Base-by-base conservation (phyloP, 2,113 vertebrate species). In the Scalopus aquaticus region DNA sequence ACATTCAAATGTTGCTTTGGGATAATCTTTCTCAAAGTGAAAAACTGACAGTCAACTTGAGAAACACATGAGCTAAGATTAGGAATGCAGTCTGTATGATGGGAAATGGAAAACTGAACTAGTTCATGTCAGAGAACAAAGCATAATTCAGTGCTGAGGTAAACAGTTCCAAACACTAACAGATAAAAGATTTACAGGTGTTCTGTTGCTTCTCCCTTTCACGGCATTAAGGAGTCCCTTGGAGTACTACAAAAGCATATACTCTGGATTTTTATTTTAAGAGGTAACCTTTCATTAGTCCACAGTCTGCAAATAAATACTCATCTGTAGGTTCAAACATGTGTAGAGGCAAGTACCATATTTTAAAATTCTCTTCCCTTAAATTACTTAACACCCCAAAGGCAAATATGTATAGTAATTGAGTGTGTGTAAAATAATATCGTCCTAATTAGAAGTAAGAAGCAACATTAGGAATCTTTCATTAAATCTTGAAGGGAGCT, bases 361-460 rank as follows among this genome's bases (percentile, higher is more conserved):
- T 49, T 90, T 73, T 81, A 73, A 9, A 85, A 9, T 69, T 83
- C 37, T 84, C 69, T 91, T 85, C 2, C 35, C n/a, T 73, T 95
- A 91, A 94, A 73, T 96, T 74, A 90, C 20, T 74, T 91, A 95
- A 64, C 35, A 86, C 22, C 16, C 65, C 39, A 69, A 90, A 94
- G 39, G 26, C 42, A 91, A 88, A 85, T 22, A 1, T 76, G 17
- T 60, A 30, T 15, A 83, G 8, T 42, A 78, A 81, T 84, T 77
- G 49, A 67, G 4, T 46, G 6, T 77, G n/a, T 91, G 5, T 60
- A 76, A 88, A 90, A 24, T 37, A 95, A 81, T 54, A 82, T 22
- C 19, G 1, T 44, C 26, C n/a, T 91, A 83, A 91, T 93, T 83
- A 87, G 89, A 65, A 80, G 56, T 78, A 74, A 65, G 70, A 79